Conservation (phyloP, 2,113 vertebrate species). For the Myiozetetes cayanensis region DNA sequence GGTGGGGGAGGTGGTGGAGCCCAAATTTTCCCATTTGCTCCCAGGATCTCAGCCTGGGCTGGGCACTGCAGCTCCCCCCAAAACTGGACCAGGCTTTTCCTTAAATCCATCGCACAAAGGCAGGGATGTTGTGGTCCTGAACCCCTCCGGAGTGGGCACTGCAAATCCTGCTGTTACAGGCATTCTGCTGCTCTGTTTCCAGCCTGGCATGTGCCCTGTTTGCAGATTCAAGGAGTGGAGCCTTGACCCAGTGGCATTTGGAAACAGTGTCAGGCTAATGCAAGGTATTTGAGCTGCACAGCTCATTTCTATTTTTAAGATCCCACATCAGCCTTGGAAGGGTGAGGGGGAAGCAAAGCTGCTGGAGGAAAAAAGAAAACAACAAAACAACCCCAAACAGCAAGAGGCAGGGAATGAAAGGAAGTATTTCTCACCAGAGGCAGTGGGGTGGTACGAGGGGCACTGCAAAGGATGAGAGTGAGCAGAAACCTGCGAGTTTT, state of each 20-base stretch:
- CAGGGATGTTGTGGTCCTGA: accelerated
- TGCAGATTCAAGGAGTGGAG: accelerated
- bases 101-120: neutral
- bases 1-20: accelerated
- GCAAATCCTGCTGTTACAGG: neutral
- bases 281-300: accelerated
- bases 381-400: neutral
- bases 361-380: neutral
- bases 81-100: neutral
- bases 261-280: neutral
- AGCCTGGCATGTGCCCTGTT: neutral
- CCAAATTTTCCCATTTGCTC: neutral
- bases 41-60: neutral
- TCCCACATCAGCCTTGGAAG: neutral
- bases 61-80: neutral
- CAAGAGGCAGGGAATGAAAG: neutral
- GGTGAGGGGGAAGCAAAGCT: neutral
- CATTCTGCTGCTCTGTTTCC: neutral
- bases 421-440: neutral
- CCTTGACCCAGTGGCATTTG: neutral
- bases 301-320: constrained; percentile 3
- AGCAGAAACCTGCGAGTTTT: accelerated
- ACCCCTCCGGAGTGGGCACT: accelerated
- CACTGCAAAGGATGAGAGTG: neutral
- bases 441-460: accelerated